Percentiles rank a stretch among this genome's conserved stretches.
Conservation (phyloP, 53 echinoderm and acorn worm genomes). For the Echinarachnius parma region DNA sequence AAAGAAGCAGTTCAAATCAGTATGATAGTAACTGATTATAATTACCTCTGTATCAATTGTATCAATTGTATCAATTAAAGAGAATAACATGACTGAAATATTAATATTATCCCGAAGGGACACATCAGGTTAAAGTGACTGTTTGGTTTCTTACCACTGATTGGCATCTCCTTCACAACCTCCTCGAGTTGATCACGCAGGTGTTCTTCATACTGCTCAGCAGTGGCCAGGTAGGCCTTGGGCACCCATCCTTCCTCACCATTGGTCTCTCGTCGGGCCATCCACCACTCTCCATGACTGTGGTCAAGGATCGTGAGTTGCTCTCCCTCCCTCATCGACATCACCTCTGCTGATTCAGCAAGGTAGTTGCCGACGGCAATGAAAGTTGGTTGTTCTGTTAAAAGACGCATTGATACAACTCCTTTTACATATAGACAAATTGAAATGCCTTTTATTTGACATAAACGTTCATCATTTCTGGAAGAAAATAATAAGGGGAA, state of each 20-base stretch:
- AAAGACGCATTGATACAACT: too few relatives aligned
- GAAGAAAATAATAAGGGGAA: too few relatives aligned
- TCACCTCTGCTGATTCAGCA: constrained; percentile 93
- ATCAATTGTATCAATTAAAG: too few relatives aligned
- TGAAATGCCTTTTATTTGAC: too few relatives aligned
- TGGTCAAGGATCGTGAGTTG: constrained; percentile 77
- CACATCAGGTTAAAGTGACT: too few relatives aligned
- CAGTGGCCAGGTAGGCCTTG: constrained; percentile 81
- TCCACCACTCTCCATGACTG: constrained; percentile 87
- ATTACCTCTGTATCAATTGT: too few relatives aligned
- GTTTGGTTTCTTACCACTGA: constrained; percentile 55
- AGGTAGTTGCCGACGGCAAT: constrained; percentile 96
- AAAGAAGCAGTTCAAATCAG: too few relatives aligned
- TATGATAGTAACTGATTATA: too few relatives aligned
- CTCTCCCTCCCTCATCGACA: constrained; percentile 97
- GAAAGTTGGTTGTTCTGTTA: constrained; percentile 50
- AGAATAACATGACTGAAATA: too few relatives aligned
- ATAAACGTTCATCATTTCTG: too few relatives aligned
- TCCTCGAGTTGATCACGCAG: constrained; percentile 86
- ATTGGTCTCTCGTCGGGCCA: constrained; percentile 73
- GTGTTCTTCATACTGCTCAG: constrained; percentile 78
- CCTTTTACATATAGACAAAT: too few relatives aligned
- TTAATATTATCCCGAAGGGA: too few relatives aligned
- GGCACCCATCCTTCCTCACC: constrained; percentile 99
- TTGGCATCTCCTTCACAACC: constrained; percentile 68